Base-by-base conservation (phyloP, 2,797 vertebrate species). In the Sebastes diploproa region DNA sequence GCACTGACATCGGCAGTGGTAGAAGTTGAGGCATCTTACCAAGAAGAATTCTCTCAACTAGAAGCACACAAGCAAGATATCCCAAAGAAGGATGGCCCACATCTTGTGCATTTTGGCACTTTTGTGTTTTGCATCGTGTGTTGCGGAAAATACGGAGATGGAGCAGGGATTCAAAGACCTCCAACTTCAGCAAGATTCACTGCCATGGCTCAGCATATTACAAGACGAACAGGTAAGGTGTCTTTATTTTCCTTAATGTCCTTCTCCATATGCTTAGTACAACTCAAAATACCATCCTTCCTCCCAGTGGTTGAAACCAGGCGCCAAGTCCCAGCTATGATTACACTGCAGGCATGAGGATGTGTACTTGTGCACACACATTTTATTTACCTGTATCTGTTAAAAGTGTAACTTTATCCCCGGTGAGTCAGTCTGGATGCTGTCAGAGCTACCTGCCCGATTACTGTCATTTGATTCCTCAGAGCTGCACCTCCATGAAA, bases 151-250 rank as follows among this genome's bases (percentile, higher is more conserved):
- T 5, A 32, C 34, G 32, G 68, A 69, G 9, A 58, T 29, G 7
- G 65, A 61, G 9, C 32, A 38, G 4, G 20, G 2, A 30, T 54
- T 68, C 4, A 46, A 75, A 65, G 78, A 82, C 36, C 54, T 84
- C 27, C 86, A 83, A 36, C 64, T 82, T 68, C 85, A 72, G 25
- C 58, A 70, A 79, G 77, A 85, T 16, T 38, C 42, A 0, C 8
- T 67, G 2, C 7, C 73, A 6, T 83, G 74, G 81, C 56, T 84
- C 1, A 4, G 69, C 22, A 63, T 62, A 63, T 56, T 79, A 27
- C 72, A 82, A 25, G 73, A 87, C 36, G 54, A 56, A 25, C 78
- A 76, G 89, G 93, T 94, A 80, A 89, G 82, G 73, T 23, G 9
- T 46, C 9, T 77, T 68, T 36, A n/a, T 34, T 80, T 54, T 29